Evolutionary conservation across 2,797 vertebrate genomes (phyloP).

Genomic region (Lophotriccus pileatus): DNA sequence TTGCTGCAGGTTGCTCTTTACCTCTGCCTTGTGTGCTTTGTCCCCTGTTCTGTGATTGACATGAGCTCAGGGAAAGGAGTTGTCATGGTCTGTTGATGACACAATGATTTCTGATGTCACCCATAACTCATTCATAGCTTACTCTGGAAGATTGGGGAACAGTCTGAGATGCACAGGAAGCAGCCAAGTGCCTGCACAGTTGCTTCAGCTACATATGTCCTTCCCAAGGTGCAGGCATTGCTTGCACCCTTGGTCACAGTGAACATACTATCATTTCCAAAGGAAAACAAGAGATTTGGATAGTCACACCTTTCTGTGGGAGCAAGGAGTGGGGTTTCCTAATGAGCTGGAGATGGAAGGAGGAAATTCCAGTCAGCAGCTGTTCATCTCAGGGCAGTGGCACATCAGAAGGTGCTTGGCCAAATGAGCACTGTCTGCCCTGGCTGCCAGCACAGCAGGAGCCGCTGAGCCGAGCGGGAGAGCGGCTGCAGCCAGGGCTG

Average conservation of each 20-base stretch:
- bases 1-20: background rate
- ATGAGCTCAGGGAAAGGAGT: background rate
- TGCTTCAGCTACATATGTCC: background rate
- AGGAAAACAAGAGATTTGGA: background rate
- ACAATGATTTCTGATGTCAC: background rate
- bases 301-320: background rate
- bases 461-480: background rate
- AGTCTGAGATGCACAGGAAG: background rate
- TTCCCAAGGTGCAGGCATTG: background rate
- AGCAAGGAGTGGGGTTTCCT: background rate
- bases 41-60: background rate
- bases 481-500: background rate
- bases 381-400: background rate
- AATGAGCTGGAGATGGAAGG: background rate
- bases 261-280: background rate
- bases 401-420: background rate
- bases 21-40: background rate
- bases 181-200: background rate
- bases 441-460: background rate
- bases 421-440: background rate
- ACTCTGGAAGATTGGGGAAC: background rate
- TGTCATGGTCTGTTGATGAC: rapidly evolving
- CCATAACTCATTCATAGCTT: background rate
- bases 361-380: background rate
- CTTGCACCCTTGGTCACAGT: background rate